Base-by-base conservation (phyloP, 23 tunicate species). In the Ascidia mentula region DNA sequence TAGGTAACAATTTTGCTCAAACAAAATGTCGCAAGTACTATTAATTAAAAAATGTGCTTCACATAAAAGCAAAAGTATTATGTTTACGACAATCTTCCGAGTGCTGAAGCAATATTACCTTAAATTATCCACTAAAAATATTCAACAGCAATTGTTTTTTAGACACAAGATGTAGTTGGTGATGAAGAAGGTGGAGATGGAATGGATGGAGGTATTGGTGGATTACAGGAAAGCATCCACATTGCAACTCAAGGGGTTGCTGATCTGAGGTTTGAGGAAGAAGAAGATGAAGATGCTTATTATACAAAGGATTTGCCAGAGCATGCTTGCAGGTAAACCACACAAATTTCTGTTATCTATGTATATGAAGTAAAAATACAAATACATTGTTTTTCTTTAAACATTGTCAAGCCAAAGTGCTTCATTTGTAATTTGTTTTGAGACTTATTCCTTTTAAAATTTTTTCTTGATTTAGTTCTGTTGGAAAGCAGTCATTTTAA, bases 251-350 rank as follows among this genome's bases (percentile, higher is more conserved):
- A 88, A 45, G 90, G 92, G n/a, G 93, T 88, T n/a, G 85, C 93
- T 18, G 98, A 93, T 77, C 92, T 88, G 24, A 32, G 93, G 37
- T 93, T 93, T 85, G 98, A 89, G 72, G 98, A 95, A 69, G 98
- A 94, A 39, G 94, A 95, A 33, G 98, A 95, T 45, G 98, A 95
- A 72, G 91, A 89, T 82, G 78, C 85, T 6, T 89, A 84, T 73
- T 89, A 85, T 60, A 89, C 92, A 24, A 95, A 89, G 46, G 92
- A 95, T 86, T 85, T 95, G 20, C 98, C 98, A 18, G 93, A 89
- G 38, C 91, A 95, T 89, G 98, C 98, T 36, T 95, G 98, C 98
- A 84, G 87, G 97, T 92, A 9, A 24, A 69, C 74, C 30, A 70
- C 6, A 18, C 45, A 28, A 40, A 73, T 73, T 35, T 73, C 12